Conservation (phyloP, 2,797 vertebrate species). For the Propithecus deckenii region DNA sequence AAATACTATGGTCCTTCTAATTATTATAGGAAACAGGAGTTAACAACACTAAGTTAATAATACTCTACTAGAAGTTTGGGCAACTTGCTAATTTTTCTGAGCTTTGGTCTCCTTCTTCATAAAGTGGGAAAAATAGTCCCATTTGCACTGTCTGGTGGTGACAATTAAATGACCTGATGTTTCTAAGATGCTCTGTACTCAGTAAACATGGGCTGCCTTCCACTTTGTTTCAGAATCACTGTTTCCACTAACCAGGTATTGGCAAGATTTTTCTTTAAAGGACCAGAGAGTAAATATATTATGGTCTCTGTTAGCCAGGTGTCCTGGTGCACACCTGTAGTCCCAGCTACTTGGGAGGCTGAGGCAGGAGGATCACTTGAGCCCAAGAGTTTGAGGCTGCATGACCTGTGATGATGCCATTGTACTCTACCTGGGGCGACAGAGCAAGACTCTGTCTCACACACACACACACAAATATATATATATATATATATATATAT, state of each 20-base stretch:
- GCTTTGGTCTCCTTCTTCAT: neutral
- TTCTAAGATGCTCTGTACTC: fast-evolving
- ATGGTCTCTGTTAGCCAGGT: neutral
- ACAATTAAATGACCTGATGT: no score
- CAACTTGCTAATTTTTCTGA: neutral
- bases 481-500: no score
- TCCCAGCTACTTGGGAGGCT: no score
- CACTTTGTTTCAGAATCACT: neutral
- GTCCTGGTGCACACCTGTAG: no score
- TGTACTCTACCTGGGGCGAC: no score
- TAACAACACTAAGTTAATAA: neutral
- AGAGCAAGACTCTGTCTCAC: no score
- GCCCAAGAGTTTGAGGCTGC: no score
- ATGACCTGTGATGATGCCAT: no score
- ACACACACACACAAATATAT: no score
- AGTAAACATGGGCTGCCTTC: fast-evolving
- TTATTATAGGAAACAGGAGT: neutral
- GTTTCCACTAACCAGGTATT: no score
- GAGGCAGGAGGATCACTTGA: no score
- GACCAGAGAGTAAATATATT: neutral
- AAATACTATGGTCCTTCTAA: neutral
- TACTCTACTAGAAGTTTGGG: no score
- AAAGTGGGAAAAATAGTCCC: neutral
- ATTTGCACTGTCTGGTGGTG: neutral
- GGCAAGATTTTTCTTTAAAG: neutral